Evolutionary conservation across 2,113 vertebrate species (phyloP), one percentile per base, ranked within the genome.

Genomic region (Pygathrix nemaeus): DNA sequence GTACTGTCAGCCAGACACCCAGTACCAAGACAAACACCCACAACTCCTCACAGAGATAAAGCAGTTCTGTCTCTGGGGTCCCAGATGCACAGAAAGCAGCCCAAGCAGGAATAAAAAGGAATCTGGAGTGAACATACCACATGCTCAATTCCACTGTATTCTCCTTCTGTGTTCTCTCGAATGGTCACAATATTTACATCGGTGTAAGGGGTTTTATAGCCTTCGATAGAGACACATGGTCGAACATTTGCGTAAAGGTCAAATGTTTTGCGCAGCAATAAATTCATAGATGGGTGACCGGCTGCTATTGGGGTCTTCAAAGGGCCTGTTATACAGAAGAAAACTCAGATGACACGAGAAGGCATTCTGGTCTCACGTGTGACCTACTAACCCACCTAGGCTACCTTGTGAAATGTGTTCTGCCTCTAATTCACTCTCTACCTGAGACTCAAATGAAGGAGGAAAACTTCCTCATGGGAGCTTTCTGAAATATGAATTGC

Each of bases 71-170:
- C 55, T 61, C 55, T 30, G 40, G 38, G 38, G 55, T 30, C 72
- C 73, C 55, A 55, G 70, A 23, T 11, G 4, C 75, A 59, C 4
- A 70, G 88, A 83, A 21, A 57, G n/a, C 52, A 32, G 59, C 18
- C 48, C 25, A 23, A 30, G 8, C 27, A 50, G 48, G 38, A 68
- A 72, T 10, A 43, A 59, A 32, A 30, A 6, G 18, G 23, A 2
- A 27, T 61, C 16, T 35, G 82, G 50, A 35, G 55, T 25, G 55
- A 78, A 98, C 99, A 3, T 98, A 99, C 99, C 99, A 99, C 97
- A 0, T 99, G 99, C 97, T 99, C 99, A 59, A 99, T 99, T 5
- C 99, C 99, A 55, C 99, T 99, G 98, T 99, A 99, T 97, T 99
- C 99, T 43, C 99, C 99, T 89, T 99, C 99, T 0, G 99, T 99